Conservation (phyloP, 2,797 vertebrate genomes). For the Falco cherrug region DNA sequence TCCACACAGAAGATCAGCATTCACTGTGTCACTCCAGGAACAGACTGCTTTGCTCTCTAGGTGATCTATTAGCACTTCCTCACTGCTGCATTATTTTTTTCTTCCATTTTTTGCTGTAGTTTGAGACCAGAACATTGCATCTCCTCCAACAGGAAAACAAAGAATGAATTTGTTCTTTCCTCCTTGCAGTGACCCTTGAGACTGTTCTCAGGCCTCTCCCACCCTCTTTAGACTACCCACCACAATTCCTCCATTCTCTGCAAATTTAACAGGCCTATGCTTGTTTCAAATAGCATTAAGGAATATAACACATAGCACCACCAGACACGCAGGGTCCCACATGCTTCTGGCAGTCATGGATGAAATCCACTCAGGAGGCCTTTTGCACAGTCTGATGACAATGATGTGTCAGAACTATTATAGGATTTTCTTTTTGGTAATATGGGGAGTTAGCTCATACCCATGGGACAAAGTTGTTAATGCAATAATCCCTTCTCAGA, state of each 20-base stretch:
- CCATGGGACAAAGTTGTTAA: background rate
- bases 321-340: background rate
- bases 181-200: background rate
- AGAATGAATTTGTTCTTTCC: background rate
- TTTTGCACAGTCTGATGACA: background rate
- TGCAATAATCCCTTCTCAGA: background rate
- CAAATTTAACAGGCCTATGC: background rate
- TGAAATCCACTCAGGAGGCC: background rate
- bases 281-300: background rate
- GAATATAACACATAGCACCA: background rate
- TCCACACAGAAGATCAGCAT: background rate
- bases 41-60: background rate
- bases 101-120: background rate
- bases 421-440: background rate
- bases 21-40: background rate
- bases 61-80: background rate
- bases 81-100: background rate
- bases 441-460: background rate
- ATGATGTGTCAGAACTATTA: background rate
- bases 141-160: background rate
- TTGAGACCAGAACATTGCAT: background rate
- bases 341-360: background rate
- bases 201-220: background rate
- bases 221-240: background rate
- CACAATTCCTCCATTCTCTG: background rate